Evolutionary conservation across 2,797 vertebrate species (phyloP).

Genomic region (Enteromius trimaculatus): DNA sequence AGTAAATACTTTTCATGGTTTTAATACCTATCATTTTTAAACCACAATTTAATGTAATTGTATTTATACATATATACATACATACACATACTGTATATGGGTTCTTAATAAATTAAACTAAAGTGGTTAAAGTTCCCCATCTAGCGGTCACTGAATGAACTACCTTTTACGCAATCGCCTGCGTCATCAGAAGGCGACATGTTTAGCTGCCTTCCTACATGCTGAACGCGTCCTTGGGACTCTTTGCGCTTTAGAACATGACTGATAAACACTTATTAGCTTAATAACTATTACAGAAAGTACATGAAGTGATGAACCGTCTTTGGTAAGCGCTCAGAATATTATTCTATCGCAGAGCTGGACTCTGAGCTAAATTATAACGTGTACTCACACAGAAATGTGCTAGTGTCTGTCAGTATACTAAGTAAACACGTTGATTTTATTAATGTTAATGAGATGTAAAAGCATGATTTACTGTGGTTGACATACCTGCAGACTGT

Average conservation of each 20-base stretch:
- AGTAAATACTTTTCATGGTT: not conserved
- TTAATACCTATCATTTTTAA: not conserved
- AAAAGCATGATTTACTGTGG: too few relatives aligned
- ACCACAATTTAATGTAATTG: not conserved
- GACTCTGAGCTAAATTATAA: not conserved
- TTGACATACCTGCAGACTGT: constrained; percentile 8
- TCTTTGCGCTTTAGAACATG: not conserved
- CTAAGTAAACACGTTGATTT: not conserved
- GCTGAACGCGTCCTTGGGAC: constrained; percentile 64
- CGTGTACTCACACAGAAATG: not conserved
- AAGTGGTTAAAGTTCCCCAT: constrained; percentile 11
- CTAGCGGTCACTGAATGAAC: constrained; percentile 8
- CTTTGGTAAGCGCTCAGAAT: constrained; percentile 23
- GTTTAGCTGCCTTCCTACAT: not conserved
- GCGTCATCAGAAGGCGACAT: constrained; percentile 68
- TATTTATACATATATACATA: too few relatives aligned
- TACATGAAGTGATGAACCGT: not conserved
- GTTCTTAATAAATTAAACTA: not conserved
- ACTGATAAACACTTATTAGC: not conserved
- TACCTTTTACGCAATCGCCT: accelerated
- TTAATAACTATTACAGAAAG: not conserved
- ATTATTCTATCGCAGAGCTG: not conserved
- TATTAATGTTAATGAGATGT: not conserved
- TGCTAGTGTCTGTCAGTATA: not conserved
- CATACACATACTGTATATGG: too few relatives aligned